phyloP scores from a whole-genome alignment of 2,113 vertebrate genomes.

The Corydoras sp. region DNA sequence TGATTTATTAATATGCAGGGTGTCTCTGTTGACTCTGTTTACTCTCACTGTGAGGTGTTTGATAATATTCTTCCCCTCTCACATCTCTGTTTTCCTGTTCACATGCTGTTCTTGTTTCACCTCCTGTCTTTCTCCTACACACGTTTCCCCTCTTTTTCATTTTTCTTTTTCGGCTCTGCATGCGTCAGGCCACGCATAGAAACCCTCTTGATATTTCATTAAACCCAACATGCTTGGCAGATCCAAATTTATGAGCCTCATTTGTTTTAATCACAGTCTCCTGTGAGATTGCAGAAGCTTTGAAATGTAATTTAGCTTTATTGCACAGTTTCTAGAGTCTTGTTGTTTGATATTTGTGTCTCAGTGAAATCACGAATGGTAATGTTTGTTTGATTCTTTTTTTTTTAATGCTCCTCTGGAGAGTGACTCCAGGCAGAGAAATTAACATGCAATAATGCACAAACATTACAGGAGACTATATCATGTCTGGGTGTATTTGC shows the following conservation, averaged over 20 bases:
- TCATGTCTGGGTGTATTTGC: not conserved
- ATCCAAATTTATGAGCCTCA: constrained; percentile 97
- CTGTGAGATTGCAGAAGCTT: constrained; percentile 58
- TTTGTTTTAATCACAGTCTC: constrained; percentile 76
- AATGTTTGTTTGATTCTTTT: too few relatives aligned
- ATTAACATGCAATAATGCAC: constrained; percentile 3
- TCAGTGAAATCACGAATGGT: not conserved
- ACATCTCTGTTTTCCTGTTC: constrained; percentile 50
- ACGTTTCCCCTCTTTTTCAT: constrained; percentile 28
- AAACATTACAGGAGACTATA: constrained; percentile 1
- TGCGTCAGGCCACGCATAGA: constrained; percentile 63
- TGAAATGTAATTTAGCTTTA: constrained; percentile 68
- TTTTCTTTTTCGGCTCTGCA: constrained; percentile 30
- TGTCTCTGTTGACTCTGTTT: constrained; percentile 75
- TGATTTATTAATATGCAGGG: constrained; percentile 92
- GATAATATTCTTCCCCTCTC: constrained; percentile 88
- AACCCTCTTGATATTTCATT: constrained; percentile 99
- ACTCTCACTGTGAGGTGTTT: constrained; percentile 90
- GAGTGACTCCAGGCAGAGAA: not conserved
- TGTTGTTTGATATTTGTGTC: constrained; percentile 37
- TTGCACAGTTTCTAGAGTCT: constrained; percentile 59
- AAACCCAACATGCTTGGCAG: constrained; percentile 84
- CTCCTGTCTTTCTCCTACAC: constrained; percentile 25
- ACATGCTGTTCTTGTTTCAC: constrained; percentile 13
- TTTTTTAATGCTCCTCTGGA: not conserved